These are phyloP conservation scores for Zelostemma sp. DNA, from an alignment of 1,140 invertebrate species.

Conservation along the genomic window DNA sequence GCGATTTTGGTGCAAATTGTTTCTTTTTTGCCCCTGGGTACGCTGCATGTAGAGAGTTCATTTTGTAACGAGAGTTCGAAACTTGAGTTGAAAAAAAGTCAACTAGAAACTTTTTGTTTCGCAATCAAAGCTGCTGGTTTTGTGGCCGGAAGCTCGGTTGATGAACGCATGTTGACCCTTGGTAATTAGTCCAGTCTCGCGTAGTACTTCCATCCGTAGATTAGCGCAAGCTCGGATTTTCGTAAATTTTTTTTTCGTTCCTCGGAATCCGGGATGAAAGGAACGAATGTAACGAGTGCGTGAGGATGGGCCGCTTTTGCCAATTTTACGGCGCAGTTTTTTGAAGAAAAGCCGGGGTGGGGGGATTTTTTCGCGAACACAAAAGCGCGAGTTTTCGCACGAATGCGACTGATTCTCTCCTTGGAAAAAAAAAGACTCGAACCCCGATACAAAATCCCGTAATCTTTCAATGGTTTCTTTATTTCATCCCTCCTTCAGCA, in stretches of 20 bases:
- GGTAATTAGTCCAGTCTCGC: conserved; percentile 16
- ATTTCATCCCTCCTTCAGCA: conserved; percentile 39
- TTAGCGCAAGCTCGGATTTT: conserved; percentile 11
- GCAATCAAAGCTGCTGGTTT: conserved; percentile 28
- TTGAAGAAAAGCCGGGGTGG: conserved; percentile 19
- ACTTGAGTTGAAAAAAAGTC: background rate
- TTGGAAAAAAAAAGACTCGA: conserved; percentile 11
- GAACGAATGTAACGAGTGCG: conserved; percentile 19
- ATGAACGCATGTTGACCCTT: conserved; percentile 20
- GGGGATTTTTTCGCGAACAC: conserved; percentile 25
- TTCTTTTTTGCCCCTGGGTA: background rate
- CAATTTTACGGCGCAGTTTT: conserved; percentile 58
- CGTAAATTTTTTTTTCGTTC: background rate
- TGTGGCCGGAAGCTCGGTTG: background rate
- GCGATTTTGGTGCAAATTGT: background rate
- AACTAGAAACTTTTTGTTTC: conserved; percentile 2
- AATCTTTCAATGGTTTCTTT: conserved; percentile 22
- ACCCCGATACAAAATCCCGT: too few relatives aligned
- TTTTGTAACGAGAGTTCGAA: too few relatives aligned
- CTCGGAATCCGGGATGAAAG: background rate
- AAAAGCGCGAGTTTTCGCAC: conserved; percentile 53
- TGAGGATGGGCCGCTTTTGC: conserved; percentile 26
- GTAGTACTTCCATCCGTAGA: conserved; percentile 27
- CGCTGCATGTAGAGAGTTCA: conserved; percentile 11
- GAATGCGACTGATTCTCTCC: conserved; percentile 14